A percentile compares a stretch with the other conserved stretches of the same genome.
phyloP scores from a whole-genome alignment of 2,113 vertebrate species.

The Columba livia region DNA sequence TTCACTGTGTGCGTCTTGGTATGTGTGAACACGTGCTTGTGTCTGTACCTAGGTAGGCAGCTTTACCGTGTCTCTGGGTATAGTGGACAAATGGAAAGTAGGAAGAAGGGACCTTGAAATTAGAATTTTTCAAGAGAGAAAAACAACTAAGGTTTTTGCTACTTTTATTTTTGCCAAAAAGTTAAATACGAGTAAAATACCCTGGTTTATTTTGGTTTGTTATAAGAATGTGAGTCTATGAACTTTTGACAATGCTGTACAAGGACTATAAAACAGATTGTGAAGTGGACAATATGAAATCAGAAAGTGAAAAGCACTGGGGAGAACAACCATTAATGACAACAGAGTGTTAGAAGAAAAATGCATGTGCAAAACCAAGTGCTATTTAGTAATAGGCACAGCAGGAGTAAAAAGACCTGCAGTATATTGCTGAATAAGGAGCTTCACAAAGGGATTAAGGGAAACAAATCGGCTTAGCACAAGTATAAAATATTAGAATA shows the following conservation, averaged over 20 bases:
- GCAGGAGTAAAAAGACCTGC: background rate
- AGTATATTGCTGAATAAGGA: background rate
- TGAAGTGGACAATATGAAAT: background rate
- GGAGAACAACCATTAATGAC: background rate
- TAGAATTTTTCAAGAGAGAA: background rate
- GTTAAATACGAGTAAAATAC: background rate
- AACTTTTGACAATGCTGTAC: background rate
- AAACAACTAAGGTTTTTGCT: background rate
- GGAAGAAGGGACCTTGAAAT: background rate
- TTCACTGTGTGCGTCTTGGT: background rate
- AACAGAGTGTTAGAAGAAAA: background rate
- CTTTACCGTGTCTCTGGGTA: background rate
- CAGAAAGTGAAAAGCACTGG: background rate
- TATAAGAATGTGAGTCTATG: background rate
- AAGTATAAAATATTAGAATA: constrained; percentile 21
- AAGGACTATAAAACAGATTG: background rate
- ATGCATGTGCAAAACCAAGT: background rate
- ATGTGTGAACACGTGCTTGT: background rate
- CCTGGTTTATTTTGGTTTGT: background rate
- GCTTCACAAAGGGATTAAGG: background rate
- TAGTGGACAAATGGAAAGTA: background rate
- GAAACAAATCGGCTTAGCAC: background rate
- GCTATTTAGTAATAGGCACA: background rate
- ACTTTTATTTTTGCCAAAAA: background rate
- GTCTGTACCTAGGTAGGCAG: rapidly evolving